Conservation (phyloP, 2,797 vertebrate species). For the Chrysocyon brachyurus region DNA sequence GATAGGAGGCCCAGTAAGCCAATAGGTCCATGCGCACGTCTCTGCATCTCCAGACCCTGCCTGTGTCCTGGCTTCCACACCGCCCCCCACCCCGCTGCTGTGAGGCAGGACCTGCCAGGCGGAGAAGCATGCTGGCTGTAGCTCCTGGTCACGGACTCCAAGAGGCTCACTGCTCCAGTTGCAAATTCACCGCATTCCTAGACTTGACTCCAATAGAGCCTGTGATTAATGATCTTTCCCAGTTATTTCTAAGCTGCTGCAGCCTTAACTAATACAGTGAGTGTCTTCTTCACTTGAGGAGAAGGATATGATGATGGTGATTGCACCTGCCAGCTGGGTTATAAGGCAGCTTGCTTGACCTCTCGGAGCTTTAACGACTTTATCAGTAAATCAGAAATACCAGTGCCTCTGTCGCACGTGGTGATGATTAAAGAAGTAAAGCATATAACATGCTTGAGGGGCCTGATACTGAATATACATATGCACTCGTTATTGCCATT, state of each 20-base stretch:
- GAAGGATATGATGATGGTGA: neutral
- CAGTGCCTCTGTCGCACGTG: fast-evolving
- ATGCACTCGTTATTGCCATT: neutral
- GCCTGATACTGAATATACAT: neutral
- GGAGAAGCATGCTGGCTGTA: fast-evolving
- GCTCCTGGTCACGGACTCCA: neutral
- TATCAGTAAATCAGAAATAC: neutral
- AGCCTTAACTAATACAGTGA: neutral
- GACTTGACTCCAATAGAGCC: neutral
- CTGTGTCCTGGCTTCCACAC: neutral
- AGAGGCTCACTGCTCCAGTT: neutral
- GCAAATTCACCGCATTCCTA: neutral
- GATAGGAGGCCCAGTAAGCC: neutral
- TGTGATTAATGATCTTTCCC: neutral
- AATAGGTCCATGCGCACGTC: fast-evolving
- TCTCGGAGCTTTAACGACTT: neutral
- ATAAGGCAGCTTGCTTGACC: too few species aligned
- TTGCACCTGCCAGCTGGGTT: neutral
- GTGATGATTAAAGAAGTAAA: neutral
- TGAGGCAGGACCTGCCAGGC: fast-evolving
- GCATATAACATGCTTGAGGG: neutral
- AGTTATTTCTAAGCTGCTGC: neutral
- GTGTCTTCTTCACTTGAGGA: neutral
- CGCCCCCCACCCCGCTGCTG: neutral
- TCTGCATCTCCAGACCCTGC: neutral